These are phyloP conservation scores for Lordiphosa clarofinis DNA, from an alignment of 1,140 invertebrate species.

Conservation along the genomic window DNA sequence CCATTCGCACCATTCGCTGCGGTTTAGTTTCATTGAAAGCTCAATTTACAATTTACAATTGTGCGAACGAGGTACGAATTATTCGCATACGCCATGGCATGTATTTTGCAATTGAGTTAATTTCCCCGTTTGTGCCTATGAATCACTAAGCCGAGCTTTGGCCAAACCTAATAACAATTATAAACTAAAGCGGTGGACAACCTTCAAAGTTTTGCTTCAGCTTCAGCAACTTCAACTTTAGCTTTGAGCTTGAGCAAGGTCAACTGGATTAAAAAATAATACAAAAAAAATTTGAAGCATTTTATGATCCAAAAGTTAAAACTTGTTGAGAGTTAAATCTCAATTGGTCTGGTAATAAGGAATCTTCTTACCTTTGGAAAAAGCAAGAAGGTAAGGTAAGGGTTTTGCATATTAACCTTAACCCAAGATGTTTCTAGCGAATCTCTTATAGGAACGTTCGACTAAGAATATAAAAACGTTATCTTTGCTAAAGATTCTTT, in stretches of 20 bases:
- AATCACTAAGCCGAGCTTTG: constrained; percentile 9
- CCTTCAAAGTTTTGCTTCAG: constrained; percentile 30
- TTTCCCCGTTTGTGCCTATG: background rate
- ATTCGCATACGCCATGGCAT: constrained; percentile 6
- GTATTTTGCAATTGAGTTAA: constrained; percentile 27
- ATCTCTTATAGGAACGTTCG: too few relatives aligned
- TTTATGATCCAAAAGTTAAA: too few relatives aligned
- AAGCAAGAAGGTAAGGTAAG: too few relatives aligned
- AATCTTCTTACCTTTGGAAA: too few relatives aligned
- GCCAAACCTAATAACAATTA: constrained; percentile 40
- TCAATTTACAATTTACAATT: constrained; percentile 35
- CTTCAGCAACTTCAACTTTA: constrained; percentile 17
- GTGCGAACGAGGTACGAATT: background rate
- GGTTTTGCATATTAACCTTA: too few relatives aligned
- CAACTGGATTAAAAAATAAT: too few relatives aligned
- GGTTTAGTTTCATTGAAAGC: constrained; percentile 44
- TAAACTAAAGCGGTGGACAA: constrained; percentile 26
- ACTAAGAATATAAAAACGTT: too few relatives aligned
- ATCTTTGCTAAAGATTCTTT: too few relatives aligned
- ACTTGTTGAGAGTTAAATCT: too few relatives aligned
- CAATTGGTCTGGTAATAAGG: too few relatives aligned
- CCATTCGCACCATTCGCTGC: constrained; percentile 13
- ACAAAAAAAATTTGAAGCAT: too few relatives aligned
- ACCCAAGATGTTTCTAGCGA: too few relatives aligned
- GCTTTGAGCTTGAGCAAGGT: constrained; percentile 11